A percentile compares a stretch with the other conserved stretches of the same genome.
Conservation (phyloP, 2,113 vertebrate genomes). For the Menura novaehollandiae region DNA sequence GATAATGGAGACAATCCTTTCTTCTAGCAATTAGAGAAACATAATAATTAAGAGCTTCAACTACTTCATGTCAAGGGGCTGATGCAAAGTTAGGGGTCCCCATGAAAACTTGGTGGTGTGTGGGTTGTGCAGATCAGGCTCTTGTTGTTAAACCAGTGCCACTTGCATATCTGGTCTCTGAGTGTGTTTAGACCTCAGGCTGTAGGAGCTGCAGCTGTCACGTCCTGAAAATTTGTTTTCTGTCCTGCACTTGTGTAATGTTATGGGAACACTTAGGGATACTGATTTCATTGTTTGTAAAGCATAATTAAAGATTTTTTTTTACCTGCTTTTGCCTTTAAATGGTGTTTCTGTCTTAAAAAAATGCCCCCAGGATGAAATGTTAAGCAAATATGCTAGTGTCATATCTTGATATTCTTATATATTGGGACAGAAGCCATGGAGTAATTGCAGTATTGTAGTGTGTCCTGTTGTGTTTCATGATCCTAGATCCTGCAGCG, state of each 20-base stretch:
- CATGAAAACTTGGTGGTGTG: rapidly evolving
- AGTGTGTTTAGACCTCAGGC: background rate
- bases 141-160: background rate
- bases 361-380: background rate
- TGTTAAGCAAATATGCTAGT: background rate
- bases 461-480: background rate
- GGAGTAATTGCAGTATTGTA: background rate
- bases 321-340: background rate
- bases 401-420: background rate
- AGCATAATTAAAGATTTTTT: background rate
- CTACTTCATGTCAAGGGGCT: background rate
- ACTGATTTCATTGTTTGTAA: background rate
- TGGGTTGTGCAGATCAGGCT: background rate
- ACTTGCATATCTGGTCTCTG: background rate
- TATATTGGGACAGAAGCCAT: background rate
- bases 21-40: background rate
- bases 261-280: background rate
- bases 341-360: background rate
- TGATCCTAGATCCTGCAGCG: background rate
- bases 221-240: background rate
- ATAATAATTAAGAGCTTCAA: rapidly evolving
- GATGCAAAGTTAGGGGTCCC: background rate
- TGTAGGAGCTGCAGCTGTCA: background rate
- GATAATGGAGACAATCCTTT: background rate
- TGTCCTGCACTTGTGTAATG: background rate